Evolutionary conservation across 2,888 invertebrate genomes (phyloP), one percentile per base, ranked within the genome.

Genomic region (Lacanobia wlatinum): DNA sequence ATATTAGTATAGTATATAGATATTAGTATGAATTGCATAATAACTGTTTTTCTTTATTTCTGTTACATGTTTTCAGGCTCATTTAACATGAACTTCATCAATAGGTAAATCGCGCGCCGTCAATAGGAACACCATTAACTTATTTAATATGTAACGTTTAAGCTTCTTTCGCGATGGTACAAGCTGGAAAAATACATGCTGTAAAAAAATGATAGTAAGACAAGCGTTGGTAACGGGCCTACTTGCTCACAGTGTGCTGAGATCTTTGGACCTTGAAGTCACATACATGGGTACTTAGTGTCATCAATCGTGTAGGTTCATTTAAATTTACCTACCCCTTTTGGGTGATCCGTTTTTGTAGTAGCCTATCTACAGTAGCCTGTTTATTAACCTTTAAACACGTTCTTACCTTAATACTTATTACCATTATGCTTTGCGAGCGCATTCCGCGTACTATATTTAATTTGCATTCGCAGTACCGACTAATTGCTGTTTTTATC

Each of bases 391-490:
- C 50, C 72, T 71, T 62, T 78, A 72, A 58, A 62, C 50, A 40
- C 59, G 73, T 64, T 21, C 16, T 72, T 76, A 43, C 58, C 12
- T 62, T 34, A 62, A 67, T 52, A n/a, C n/a, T n/a, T n/a, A 61
- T 50, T 28, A n/a, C 56, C 8, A 65, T 73, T 78, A 68, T 55
- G 38, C 43, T 52, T 14, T 8, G 46, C 52, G 23, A 43, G 62
- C 21, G 43, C 65, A 73, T 69, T 55, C 62, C 21, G 9, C 48
- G 40, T 48, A 55, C 62, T 68, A 52, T 59, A 72, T 58, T 59
- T 67, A 84, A 81, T 84, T 82, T 81, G 73, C 82, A 73, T 84
- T 84, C 64, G 40, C 61, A 50, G 69, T 70, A 67, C 56, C 46
- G 23, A 52, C 62, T 80, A 80, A 77, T 80, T 71, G 64, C 70